These are phyloP conservation scores for Latrodectus hesperus DNA, from an alignment of 2,888 invertebrate genomes.

Conservation along the genomic window DNA sequence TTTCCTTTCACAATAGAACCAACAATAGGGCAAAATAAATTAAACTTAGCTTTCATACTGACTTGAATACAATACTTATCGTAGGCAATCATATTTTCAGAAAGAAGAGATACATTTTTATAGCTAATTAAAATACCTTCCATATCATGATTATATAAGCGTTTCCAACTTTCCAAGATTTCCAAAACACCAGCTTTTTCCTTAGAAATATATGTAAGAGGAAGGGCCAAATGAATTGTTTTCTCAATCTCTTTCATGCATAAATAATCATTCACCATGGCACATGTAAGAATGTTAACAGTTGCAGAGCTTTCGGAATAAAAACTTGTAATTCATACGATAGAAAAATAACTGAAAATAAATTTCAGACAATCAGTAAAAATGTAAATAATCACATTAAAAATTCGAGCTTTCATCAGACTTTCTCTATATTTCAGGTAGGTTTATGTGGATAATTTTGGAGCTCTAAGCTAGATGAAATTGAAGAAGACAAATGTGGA, in stretches of 20 bases:
- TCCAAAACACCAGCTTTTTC: conserved; percentile 17
- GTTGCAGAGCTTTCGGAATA: no score
- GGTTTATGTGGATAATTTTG: no score
- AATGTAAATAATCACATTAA: no score
- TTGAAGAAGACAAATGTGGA: no score
- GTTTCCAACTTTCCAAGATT: conserved; percentile 56
- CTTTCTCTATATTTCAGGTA: no score
- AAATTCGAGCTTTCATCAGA: no score
- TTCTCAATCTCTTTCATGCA: conserved; percentile 36
- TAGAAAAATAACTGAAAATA: no score
- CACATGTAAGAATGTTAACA: not conserved
- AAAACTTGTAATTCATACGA: no score
- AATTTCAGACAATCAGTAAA: no score
- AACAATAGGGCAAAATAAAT: conserved; percentile 41
- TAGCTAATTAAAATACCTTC: conserved; percentile 42
- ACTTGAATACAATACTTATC: conserved; percentile 1
- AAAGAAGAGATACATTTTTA: conserved; percentile 26
- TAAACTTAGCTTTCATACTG: conserved; percentile 36
- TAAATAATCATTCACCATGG: conserved; percentile 31
- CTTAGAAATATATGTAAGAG: conserved; percentile 8
- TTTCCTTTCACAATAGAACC: conserved; percentile 49
- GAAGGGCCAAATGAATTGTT: conserved; percentile 33
- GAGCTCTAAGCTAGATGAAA: no score
- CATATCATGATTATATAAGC: conserved; percentile 31
- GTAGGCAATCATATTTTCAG: not conserved